Percentiles rank a stretch among this genome's conserved stretches.
phyloP scores from a whole-genome alignment of 2,888 invertebrate genomes.

The Himalopsyche tibetana region DNA sequence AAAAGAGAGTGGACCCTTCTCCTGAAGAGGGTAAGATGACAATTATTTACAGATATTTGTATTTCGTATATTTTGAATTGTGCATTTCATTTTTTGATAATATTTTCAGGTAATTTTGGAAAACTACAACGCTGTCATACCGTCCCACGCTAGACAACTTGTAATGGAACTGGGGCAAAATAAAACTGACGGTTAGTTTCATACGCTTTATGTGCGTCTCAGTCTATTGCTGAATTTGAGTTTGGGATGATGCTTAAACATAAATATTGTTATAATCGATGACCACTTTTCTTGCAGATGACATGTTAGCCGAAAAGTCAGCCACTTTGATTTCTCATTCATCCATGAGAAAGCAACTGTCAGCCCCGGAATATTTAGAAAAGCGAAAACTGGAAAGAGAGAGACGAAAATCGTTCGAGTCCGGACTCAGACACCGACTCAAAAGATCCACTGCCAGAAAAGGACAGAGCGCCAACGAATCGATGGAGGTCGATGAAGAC shows the following conservation, averaged over 20 bases:
- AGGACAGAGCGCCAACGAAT: slow-evolving; percentile 49
- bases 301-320: slow-evolving; percentile 80
- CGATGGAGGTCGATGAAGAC: slow-evolving; percentile 55
- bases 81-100: slow-evolving; percentile 46
- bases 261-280: not conserved
- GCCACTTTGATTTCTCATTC: slow-evolving; percentile 76
- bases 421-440: slow-evolving; percentile 77
- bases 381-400: slow-evolving; percentile 86
- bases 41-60: not conserved
- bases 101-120: slow-evolving; percentile 88
- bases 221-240: not conserved
- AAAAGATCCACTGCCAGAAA: slow-evolving; percentile 72
- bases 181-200: slow-evolving; percentile 79
- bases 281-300: slow-evolving; percentile 73
- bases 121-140: slow-evolving; percentile 94
- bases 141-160: slow-evolving; percentile 94
- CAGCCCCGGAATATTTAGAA: slow-evolving; percentile 94
- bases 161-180: slow-evolving; percentile 93
- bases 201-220: not conserved
- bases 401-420: slow-evolving; percentile 80
- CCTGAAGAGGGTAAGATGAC: slow-evolving; percentile 76
- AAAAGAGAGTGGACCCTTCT: slow-evolving; percentile 85
- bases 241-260: not conserved
- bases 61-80: not conserved
- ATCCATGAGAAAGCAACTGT: slow-evolving; percentile 84